These are phyloP conservation scores for Numida meleagris DNA, from an alignment of 2,113 vertebrate species.

Conservation along the genomic window DNA sequence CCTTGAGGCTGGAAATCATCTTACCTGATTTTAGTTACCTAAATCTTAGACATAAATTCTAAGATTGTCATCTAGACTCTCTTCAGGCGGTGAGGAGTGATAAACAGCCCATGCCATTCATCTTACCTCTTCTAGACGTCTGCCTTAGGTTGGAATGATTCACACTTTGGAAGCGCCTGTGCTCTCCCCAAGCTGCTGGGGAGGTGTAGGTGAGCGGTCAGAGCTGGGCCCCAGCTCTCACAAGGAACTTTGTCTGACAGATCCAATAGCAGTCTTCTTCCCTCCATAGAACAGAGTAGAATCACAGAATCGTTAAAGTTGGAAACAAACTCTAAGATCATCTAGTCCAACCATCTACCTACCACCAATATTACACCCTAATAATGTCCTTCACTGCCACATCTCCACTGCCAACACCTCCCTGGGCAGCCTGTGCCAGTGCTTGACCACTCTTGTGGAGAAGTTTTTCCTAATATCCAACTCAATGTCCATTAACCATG, in stretches of 20 bases:
- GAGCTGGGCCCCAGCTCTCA: background rate
- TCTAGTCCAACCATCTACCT: no score
- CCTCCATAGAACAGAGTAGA: background rate
- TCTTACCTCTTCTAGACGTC: conserved; percentile 39
- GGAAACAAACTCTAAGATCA: no score
- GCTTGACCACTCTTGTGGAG: no score
- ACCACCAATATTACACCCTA: no score
- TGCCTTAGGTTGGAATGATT: conserved; percentile 51
- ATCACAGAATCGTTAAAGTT: no score
- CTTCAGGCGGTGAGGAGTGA: conserved; percentile 33
- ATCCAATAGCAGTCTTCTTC: background rate
- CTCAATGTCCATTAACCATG: background rate
- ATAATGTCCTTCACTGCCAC: no score
- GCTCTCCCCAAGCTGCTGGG: background rate
- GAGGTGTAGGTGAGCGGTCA: background rate
- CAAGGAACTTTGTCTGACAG: background rate
- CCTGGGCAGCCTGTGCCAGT: no score
- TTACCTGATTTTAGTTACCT: conserved; percentile 45
- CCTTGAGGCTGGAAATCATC: conserved; percentile 31
- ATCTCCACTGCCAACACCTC: no score
- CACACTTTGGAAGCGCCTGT: background rate
- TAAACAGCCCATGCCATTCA: conserved; percentile 53
- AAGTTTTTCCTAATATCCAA: no score
- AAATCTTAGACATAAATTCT: conserved; percentile 17
- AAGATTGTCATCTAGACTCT: conserved; percentile 63